These are phyloP conservation scores for Mionectes macconnelli DNA, from an alignment of 2,113 vertebrate species.

Conservation along the genomic window DNA sequence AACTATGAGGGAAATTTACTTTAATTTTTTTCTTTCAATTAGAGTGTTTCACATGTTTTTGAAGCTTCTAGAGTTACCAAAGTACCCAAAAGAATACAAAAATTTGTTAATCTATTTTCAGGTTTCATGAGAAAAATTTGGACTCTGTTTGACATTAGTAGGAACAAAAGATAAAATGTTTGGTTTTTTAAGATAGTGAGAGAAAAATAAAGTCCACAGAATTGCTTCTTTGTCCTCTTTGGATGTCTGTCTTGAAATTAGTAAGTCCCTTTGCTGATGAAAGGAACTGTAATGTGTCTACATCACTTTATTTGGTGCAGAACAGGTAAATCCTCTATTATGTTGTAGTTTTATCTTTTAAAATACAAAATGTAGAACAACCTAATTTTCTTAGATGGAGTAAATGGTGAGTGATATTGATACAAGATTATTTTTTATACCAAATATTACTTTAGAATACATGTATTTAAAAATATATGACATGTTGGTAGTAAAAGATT, in stretches of 20 bases:
- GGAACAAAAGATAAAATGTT: background rate
- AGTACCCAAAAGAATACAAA: background rate
- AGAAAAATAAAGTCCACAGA: background rate
- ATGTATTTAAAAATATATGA: background rate
- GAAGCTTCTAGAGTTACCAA: background rate
- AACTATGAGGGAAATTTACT: background rate
- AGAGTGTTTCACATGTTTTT: background rate
- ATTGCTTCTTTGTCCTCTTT: background rate
- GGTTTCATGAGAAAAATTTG: background rate
- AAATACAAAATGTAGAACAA: background rate
- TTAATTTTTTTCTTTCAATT: background rate
- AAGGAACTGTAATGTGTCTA: background rate
- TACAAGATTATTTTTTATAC: background rate
- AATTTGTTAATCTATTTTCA: background rate
- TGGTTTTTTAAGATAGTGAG: background rate
- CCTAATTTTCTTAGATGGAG: background rate
- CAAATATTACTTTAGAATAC: rapidly evolving
- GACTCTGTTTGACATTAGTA: rapidly evolving
- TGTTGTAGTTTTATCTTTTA: background rate
- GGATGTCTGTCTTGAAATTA: background rate
- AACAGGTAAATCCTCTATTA: background rate
- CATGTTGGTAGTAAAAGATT: background rate
- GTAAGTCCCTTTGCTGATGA: background rate
- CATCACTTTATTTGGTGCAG: background rate
- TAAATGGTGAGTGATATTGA: background rate